Conservation (phyloP, 2,797 vertebrate genomes). For the Acestrorhynchus altus region DNA sequence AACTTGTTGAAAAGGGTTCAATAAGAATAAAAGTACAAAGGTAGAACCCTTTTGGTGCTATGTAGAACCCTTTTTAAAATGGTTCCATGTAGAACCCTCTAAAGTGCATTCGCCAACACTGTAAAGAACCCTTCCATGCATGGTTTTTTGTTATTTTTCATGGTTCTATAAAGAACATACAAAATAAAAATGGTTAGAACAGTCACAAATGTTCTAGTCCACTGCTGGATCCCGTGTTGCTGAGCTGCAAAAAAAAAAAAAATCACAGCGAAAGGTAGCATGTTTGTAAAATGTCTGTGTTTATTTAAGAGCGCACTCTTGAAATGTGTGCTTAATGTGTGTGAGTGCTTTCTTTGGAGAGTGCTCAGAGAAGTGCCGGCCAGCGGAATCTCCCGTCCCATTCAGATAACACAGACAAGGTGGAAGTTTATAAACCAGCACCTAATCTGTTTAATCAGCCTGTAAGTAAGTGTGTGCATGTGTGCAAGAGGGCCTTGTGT, state of each 20-base stretch:
- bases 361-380: not conserved
- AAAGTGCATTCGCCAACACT: too few relatives aligned
- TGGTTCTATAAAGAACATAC: too few relatives aligned
- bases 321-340: conserved; percentile 7
- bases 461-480: conserved; percentile 37
- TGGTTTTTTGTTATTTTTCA: too few relatives aligned
- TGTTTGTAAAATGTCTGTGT: conserved; percentile 29
- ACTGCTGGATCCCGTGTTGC: not conserved
- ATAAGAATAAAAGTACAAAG: too few relatives aligned
- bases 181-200: too few relatives aligned
- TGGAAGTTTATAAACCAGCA: conserved; percentile 35
- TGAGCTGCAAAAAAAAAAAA: not conserved
- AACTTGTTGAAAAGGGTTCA: too few relatives aligned
- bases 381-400: conserved; percentile 25
- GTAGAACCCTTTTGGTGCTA: too few relatives aligned
- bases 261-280: not conserved
- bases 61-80: too few relatives aligned
- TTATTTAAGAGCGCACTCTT: not conserved
- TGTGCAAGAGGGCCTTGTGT: conserved; percentile 7
- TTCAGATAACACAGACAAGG: not conserved
- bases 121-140: too few relatives aligned
- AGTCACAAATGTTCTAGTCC: too few relatives aligned
- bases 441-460: conserved; percentile 62
- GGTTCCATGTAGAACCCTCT: too few relatives aligned
- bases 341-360: conserved; percentile 12